Conservation (phyloP, 2,113 vertebrate genomes). For the Pedionomus torquatus region DNA sequence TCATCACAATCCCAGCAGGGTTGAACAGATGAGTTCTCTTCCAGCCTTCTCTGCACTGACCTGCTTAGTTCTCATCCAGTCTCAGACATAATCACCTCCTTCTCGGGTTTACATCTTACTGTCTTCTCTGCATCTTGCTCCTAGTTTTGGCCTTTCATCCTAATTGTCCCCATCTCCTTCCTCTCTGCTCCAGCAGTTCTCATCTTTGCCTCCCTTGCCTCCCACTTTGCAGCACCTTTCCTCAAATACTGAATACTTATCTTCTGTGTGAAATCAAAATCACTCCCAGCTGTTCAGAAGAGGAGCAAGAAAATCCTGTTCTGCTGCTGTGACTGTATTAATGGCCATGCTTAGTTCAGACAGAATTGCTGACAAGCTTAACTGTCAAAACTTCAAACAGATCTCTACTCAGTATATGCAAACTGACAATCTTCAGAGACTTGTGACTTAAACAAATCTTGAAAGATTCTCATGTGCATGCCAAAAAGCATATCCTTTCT, state of each 20-base stretch:
- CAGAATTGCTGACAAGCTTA: background rate
- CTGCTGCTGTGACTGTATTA: background rate
- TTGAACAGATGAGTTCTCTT: background rate
- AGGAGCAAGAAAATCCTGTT: slow-evolving; percentile 13
- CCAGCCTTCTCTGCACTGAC: background rate
- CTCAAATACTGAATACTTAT: background rate
- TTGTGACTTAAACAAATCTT: background rate
- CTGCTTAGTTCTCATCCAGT: background rate
- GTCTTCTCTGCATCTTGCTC: background rate
- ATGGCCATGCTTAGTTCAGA: background rate
- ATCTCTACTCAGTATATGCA: background rate
- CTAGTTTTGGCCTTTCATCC: background rate
- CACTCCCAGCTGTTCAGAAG: background rate
- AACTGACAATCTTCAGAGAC: background rate
- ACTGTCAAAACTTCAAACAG: background rate
- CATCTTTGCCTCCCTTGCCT: background rate
- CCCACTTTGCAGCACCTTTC: background rate
- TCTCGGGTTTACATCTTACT: background rate
- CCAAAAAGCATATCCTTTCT: background rate
- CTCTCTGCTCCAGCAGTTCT: background rate
- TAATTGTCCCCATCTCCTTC: background rate
- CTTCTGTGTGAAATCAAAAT: background rate
- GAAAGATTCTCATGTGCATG: background rate
- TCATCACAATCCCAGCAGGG: background rate
- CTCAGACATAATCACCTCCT: background rate